Base-by-base conservation (phyloP, 1,140 invertebrate genomes). In the Neuroterus valhalla region DNA sequence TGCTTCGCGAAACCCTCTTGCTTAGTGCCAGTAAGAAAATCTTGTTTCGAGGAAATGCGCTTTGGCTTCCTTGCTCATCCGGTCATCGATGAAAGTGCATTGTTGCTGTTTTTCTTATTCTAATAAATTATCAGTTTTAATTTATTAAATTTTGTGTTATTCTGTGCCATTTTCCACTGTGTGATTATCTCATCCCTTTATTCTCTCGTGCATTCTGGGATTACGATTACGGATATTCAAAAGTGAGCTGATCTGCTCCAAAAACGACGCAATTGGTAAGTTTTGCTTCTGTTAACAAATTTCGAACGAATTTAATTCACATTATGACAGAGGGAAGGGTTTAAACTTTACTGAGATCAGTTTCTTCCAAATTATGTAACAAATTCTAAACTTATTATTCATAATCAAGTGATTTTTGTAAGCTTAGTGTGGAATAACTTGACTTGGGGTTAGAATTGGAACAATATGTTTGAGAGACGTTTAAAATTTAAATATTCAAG, bases 21-120 rank as follows among this genome's bases (percentile, higher is more conserved):
- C 14, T 62, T 26, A 23, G 21, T 62, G 26, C 23, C 55, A 31
- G 55, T 31, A 62, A 62, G 14, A 19, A 38, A 38, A 38, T 38
- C 11, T 19, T 3, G 11, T 38, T 15, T 62, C 12, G 31, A 3
- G 23, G 26, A 62, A 62, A 31, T 62, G 31, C 12, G 15, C 55
- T 26, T 55, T 55, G 23, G 21, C 19, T 38, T 26, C 55, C 14
- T 31, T 31, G 15, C 15, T 62, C 26, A 62, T 26, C 26, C 55
- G 55, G 55, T 62, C 23, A 62, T 62, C 55, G 55, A 62, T 23
- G 55, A 62, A n/a, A 62, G 55, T 62, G 55, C 55, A 62, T 62
- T 62, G 26, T 62, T 62, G 55, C 55, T 62, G 12, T 14, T 62
- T 38, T n/a, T 31, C 14, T 62, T 62, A 31, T 62, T 62, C 31